Conservation (phyloP, 2,888 invertebrate genomes). For the Tubulanus polymorphus region DNA sequence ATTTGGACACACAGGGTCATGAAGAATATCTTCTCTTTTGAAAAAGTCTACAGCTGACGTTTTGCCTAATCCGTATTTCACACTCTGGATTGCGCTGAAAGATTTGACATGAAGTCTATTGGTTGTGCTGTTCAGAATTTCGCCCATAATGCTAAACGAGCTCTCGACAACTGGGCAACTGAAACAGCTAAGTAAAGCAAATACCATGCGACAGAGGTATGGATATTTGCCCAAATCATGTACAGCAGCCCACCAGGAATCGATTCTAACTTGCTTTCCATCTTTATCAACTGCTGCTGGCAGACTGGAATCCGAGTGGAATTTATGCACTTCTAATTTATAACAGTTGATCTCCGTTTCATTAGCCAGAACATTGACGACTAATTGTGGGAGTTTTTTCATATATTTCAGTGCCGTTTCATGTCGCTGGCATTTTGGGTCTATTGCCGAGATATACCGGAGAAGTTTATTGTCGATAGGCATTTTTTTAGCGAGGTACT, state of each 20-base stretch:
- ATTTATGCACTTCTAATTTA: too few species aligned
- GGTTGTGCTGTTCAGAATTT: not conserved
- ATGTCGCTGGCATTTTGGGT: slow-evolving; percentile 19
- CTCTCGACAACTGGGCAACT: slow-evolving; percentile 24
- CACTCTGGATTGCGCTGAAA: slow-evolving; percentile 18
- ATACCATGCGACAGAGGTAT: slow-evolving; percentile 14
- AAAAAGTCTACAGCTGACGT: slow-evolving; percentile 12
- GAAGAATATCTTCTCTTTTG: slow-evolving; percentile 5
- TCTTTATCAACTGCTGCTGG: too few species aligned
- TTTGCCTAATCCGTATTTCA: slow-evolving; percentile 19
- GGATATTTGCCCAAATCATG: slow-evolving; percentile 12
- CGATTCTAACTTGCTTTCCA: slow-evolving; percentile 6
- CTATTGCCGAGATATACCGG: slow-evolving; percentile 14
- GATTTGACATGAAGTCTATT: slow-evolving; percentile 8
- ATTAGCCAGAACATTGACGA: too few species aligned
- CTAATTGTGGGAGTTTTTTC: not conserved
- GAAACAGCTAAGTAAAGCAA: slow-evolving; percentile 15
- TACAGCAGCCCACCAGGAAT: not conserved
- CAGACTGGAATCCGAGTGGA: too few species aligned
- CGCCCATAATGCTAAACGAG: slow-evolving; percentile 23
- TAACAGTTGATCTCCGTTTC: too few species aligned
- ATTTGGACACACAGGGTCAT: slow-evolving; percentile 9
- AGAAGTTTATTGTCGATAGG: slow-evolving; percentile 19
- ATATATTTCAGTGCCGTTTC: not conserved
- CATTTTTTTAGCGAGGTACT: slow-evolving; percentile 17